A percentile compares a stretch with the other conserved stretches of the same genome.
Conservation (phyloP, 2,797 vertebrate genomes). For the Rhinichthys osculus region DNA sequence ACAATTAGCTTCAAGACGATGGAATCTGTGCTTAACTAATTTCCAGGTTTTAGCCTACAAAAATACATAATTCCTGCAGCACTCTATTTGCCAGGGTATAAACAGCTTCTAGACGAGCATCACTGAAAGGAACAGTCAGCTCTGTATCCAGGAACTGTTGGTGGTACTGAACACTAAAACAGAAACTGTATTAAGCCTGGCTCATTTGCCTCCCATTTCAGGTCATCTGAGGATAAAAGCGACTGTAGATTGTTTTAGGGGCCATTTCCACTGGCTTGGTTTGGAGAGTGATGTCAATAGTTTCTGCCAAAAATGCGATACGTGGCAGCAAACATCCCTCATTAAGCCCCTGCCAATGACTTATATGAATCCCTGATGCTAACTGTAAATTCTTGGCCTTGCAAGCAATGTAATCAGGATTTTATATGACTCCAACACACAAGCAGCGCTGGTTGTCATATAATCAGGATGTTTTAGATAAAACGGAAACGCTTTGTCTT, state of each 20-base stretch:
- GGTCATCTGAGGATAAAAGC: background rate
- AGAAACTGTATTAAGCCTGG: background rate
- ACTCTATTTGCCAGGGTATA: background rate
- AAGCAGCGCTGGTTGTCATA: background rate
- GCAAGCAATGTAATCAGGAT: background rate
- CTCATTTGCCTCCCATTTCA: background rate
- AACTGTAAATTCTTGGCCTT: constrained; percentile 6
- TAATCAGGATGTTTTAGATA: constrained; percentile 18
- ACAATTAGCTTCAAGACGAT: background rate
- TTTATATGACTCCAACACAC: background rate
- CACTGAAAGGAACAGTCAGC: background rate
- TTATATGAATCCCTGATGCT: constrained; percentile 27
- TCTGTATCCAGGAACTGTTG: background rate
- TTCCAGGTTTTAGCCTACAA: background rate
- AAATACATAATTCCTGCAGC: background rate
- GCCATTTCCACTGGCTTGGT: background rate
- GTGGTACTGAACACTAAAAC: background rate
- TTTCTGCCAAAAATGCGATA: constrained; percentile 1
- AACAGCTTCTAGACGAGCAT: background rate
- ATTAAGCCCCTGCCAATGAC: constrained; percentile 3
- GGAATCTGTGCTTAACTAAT: background rate
- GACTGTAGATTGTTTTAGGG: background rate
- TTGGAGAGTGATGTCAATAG: background rate
- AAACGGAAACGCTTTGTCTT: background rate
- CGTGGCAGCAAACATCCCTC: constrained; percentile 14